Base-by-base conservation (phyloP, 1,140 invertebrate species). In the Neuroterus valhalla region DNA sequence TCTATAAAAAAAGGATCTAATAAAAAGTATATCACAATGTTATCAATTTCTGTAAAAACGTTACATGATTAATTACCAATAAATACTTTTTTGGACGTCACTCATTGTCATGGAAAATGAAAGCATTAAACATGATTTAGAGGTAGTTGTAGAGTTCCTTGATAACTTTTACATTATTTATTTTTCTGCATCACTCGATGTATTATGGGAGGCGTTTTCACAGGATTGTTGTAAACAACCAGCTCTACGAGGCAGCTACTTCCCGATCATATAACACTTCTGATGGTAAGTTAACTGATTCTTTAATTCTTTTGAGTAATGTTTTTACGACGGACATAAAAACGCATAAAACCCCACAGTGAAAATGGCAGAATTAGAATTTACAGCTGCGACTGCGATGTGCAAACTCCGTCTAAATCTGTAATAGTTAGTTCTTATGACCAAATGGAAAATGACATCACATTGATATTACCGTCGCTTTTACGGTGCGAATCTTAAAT, bases 281-380 rank as follows among this genome's bases (percentile, higher is more conserved):
- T 31, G 55, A n/a, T n/a, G n/a, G 15, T 4, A 21, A 55, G 52
- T 62, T 62, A 62, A 62, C 23, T 62, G 55, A 62, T 62, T 62
- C 26, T 62, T 62, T 62, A 62, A 62, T 62, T 62, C 55, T 62
- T 62, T 62, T 62, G 26, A 62, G 55, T 12, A 62, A 31, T 62
- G 14, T 62, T 62, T 62, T 62, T 62, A 62, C 23, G 55, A 62
- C 23, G 26, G 15, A 38, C 55, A 62, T 62, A 62, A 62, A 62
- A 62, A 62, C 21, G 21, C 10, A 62, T 62, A 62, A 26, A 26
- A 62, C n/a, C 55, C 8, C 26, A 62, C 23, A 62, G 23, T 31
- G 55, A 62, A 26, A 62, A 62, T 17, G 23, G 23, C 52, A 62
- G 52, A 26, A 23, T 62, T n/a, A 3, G 31, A 62, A 62, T 62